These are phyloP conservation scores for Allobates femoralis DNA, from an alignment of 2,797 vertebrate species.

Conservation along the genomic window DNA sequence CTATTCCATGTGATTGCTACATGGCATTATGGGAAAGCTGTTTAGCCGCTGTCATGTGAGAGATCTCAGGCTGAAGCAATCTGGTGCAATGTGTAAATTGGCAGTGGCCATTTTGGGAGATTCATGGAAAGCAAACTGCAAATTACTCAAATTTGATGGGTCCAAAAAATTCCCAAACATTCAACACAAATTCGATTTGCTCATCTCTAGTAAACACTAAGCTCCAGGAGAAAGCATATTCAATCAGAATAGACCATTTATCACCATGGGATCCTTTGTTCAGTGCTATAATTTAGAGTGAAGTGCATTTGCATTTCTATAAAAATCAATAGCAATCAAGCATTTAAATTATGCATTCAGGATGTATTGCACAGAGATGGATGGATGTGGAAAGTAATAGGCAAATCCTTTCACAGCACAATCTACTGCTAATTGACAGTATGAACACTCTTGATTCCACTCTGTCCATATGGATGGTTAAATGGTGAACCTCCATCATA, in stretches of 20 bases:
- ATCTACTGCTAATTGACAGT: constrained; percentile 6
- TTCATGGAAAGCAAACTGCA: too few species aligned
- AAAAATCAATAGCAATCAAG: constrained; percentile 40
- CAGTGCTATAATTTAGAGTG: neutral
- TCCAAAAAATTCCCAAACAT: too few species aligned
- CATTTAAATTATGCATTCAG: constrained; percentile 15
- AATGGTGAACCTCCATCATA: neutral
- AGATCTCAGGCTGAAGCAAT: too few species aligned
- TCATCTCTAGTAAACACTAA: neutral
- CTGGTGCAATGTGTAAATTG: too few species aligned
- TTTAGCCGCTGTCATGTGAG: too few species aligned
- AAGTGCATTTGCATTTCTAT: constrained; percentile 30
- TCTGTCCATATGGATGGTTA: neutral
- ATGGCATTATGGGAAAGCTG: too few species aligned
- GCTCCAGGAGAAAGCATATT: neutral
- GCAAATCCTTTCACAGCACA: constrained; percentile 13
- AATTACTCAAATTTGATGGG: too few species aligned
- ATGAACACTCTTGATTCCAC: neutral
- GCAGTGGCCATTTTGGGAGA: too few species aligned
- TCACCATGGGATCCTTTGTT: neutral
- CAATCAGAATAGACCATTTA: neutral
- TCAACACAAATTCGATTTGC: neutral
- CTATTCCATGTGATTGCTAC: too few species aligned
- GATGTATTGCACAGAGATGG: constrained; percentile 22
- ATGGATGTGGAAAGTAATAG: constrained; percentile 26